These are phyloP conservation scores for Drosophila prosaltans DNA, from an alignment of 1,140 invertebrate genomes.

Conservation along the genomic window DNA sequence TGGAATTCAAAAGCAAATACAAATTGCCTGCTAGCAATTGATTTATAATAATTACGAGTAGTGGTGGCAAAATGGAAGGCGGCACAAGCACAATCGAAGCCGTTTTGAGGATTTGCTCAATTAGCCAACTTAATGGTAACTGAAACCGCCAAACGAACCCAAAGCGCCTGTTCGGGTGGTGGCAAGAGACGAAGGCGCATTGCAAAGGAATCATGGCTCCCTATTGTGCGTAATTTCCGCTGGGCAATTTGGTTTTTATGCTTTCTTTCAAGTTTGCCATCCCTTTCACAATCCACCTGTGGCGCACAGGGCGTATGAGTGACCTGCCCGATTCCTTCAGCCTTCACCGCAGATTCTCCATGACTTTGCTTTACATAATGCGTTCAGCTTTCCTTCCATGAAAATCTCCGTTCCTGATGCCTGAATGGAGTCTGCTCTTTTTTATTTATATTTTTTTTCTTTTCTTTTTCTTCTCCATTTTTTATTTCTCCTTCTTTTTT, in stretches of 20 bases:
- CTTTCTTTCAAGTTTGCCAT: slow-evolving; percentile 46
- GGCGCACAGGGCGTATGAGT: slow-evolving; percentile 63
- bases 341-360: not conserved
- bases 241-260: slow-evolving; percentile 47
- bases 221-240: slow-evolving; percentile 55
- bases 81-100: slow-evolving; percentile 27
- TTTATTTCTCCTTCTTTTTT: not conserved
- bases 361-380: slow-evolving; percentile 17
- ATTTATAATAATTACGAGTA: slow-evolving; percentile 75
- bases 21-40: slow-evolving; percentile 51
- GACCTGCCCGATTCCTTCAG: slow-evolving; percentile 8
- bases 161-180: not conserved
- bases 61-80: slow-evolving; percentile 34
- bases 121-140: slow-evolving; percentile 57
- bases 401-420: slow-evolving; percentile 37
- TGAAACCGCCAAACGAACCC: slow-evolving; percentile 34
- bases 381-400: slow-evolving; percentile 15
- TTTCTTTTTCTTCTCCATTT: not conserved
- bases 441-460: not conserved
- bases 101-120: slow-evolving; percentile 64
- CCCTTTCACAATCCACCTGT: slow-evolving; percentile 56
- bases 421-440: slow-evolving; percentile 1
- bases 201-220: slow-evolving; percentile 11
- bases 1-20: slow-evolving; percentile 53
- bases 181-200: not conserved